phyloP scores from a whole-genome alignment of 2,888 invertebrate genomes.

The Stegana nigrithorax region DNA sequence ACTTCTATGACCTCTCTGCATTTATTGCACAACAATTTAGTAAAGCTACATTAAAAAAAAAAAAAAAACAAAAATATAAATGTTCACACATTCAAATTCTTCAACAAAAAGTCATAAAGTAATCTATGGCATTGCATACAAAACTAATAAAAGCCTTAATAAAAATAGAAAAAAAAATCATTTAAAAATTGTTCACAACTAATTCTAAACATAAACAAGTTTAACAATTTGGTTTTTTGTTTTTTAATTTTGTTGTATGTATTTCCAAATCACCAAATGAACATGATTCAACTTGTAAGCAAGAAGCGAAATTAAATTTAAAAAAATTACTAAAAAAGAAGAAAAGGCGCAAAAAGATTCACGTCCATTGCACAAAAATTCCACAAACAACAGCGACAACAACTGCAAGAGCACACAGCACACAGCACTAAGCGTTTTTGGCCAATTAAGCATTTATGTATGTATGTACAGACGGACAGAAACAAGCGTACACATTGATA shows the following conservation, averaged over 20 bases:
- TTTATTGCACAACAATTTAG: no score
- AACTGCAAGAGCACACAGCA: neutral
- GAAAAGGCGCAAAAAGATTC: no score
- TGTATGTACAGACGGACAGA: neutral
- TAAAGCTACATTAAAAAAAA: no score
- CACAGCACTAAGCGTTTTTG: neutral
- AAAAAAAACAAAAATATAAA: neutral
- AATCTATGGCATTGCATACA: neutral
- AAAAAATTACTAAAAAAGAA: no score
- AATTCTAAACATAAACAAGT: neutral
- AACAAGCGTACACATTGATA: neutral
- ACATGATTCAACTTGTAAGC: neutral
- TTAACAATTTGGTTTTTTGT: no score
- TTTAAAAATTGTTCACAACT: neutral
- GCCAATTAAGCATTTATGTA: constrained; percentile 15
- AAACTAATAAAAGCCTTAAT: neutral
- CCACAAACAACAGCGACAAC: neutral
- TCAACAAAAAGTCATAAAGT: no score
- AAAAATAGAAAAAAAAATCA: neutral
- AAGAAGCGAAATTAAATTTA: neutral
- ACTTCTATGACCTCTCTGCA: no score
- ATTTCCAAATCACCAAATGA: neutral
- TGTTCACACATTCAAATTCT: no score
- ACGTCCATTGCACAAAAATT: neutral
- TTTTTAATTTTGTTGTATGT: no score